These are phyloP conservation scores for Cyaniris semiargus DNA, from an alignment of 2,888 invertebrate genomes.

Conservation along the genomic window DNA sequence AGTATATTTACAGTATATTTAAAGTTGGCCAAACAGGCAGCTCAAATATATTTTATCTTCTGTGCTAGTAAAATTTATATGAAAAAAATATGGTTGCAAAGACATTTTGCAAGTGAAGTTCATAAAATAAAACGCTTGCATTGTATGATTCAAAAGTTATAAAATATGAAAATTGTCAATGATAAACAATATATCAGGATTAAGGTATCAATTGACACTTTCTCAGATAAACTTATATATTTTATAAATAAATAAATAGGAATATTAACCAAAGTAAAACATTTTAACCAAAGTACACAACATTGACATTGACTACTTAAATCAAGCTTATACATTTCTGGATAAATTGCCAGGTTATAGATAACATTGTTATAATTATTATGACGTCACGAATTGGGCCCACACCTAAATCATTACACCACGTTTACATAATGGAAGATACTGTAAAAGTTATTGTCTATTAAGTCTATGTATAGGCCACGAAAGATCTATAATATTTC, in stretches of 20 bases:
- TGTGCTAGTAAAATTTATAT: not conserved
- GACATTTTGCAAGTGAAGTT: not conserved
- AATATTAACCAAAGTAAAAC: constrained; percentile 1
- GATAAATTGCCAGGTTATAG: not conserved
- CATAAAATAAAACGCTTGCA: not conserved
- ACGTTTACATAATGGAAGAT: too few relatives aligned
- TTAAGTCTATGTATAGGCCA: too few relatives aligned
- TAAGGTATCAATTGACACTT: not conserved
- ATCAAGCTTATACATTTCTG: not conserved
- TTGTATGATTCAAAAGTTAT: not conserved
- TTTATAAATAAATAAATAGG: not conserved
- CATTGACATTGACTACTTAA: not conserved
- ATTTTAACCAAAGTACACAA: not conserved
- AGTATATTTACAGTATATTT: constrained; percentile 39
- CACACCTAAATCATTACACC: too few relatives aligned
- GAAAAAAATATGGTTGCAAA: not conserved
- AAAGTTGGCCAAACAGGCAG: constrained; percentile 27
- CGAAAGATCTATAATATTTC: too few relatives aligned
- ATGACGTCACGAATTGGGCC: not conserved
- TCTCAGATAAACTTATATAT: not conserved
- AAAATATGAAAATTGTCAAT: not conserved
- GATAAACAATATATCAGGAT: not conserved
- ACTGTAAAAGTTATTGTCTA: too few relatives aligned
- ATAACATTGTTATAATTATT: not conserved
- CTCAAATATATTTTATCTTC: constrained; percentile 25